Evolutionary conservation across 2,113 vertebrate species (phyloP).

Genomic region (Gobiocypris rarus): DNA sequence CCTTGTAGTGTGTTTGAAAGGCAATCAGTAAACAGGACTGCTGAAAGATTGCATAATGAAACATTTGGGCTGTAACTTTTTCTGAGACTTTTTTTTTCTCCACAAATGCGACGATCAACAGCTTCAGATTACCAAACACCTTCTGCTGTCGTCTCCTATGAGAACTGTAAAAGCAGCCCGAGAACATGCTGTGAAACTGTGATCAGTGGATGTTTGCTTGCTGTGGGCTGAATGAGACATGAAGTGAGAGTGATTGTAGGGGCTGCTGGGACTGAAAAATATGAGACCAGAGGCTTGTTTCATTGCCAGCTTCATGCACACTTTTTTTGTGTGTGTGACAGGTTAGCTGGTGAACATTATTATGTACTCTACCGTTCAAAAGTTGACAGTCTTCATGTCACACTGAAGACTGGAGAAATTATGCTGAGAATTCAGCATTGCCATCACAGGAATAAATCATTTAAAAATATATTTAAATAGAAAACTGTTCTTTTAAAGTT

Average conservation of each 20-base stretch:
- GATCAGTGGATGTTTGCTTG: conserved; percentile 23
- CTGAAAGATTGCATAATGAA: conserved; percentile 14
- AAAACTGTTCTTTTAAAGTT: background rate
- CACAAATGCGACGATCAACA: background rate
- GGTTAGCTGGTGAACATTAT: background rate
- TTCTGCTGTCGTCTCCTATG: conserved; percentile 23
- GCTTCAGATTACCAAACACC: conserved; percentile 25
- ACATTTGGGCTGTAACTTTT: background rate
- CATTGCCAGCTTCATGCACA: background rate
- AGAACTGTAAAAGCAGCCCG: conserved; percentile 23
- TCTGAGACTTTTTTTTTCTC: background rate
- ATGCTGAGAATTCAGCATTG: background rate
- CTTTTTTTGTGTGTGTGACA: background rate
- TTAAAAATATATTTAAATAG: background rate
- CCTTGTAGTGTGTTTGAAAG: background rate
- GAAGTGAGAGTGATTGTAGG: background rate
- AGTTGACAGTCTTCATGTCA: no score
- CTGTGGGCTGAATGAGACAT: conserved; percentile 26
- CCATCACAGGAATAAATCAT: background rate
- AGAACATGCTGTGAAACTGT: conserved; percentile 32
- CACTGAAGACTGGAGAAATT: no score
- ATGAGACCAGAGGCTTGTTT: background rate
- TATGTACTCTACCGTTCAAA: background rate
- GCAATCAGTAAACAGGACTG: background rate
- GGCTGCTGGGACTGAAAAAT: background rate